phyloP scores from a whole-genome alignment of 2,113 vertebrate species.

The Zosterops lateralis region DNA sequence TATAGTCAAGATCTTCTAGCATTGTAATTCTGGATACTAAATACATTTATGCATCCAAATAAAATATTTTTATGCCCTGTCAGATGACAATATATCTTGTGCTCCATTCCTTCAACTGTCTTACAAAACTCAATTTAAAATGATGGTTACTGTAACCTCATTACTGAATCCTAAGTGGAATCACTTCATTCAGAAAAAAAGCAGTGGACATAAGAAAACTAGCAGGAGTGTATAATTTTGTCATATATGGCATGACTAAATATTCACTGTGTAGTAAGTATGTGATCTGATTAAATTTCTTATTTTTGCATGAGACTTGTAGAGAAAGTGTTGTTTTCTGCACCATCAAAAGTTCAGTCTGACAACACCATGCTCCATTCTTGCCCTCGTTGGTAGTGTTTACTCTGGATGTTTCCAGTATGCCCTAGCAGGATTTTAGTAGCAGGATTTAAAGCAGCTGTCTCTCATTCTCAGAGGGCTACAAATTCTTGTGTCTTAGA shows the following conservation, averaged over 20 bases:
- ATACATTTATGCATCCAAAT: background rate
- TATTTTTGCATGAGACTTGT: background rate
- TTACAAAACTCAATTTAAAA: background rate
- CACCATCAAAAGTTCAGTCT: background rate
- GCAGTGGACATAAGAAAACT: background rate
- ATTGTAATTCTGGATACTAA: background rate
- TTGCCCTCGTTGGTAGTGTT: background rate
- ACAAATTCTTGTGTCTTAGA: background rate
- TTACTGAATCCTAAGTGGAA: background rate
- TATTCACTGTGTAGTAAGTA: fast-evolving
- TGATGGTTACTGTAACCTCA: background rate
- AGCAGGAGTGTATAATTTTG: background rate
- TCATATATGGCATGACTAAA: background rate
- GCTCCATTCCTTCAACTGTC: background rate
- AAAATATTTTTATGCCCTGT: background rate
- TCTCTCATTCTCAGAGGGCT: background rate
- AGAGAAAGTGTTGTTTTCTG: background rate
- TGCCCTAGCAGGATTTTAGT: background rate
- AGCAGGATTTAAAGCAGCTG: background rate
- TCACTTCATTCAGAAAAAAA: background rate
- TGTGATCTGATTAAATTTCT: background rate
- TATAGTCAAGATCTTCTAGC: background rate
- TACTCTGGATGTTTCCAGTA: background rate
- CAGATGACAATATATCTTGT: background rate
- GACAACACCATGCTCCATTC: fast-evolving